Evolutionary conservation across 2,888 invertebrate genomes (phyloP).

Genomic region (Ptychoptera contaminata): DNA sequence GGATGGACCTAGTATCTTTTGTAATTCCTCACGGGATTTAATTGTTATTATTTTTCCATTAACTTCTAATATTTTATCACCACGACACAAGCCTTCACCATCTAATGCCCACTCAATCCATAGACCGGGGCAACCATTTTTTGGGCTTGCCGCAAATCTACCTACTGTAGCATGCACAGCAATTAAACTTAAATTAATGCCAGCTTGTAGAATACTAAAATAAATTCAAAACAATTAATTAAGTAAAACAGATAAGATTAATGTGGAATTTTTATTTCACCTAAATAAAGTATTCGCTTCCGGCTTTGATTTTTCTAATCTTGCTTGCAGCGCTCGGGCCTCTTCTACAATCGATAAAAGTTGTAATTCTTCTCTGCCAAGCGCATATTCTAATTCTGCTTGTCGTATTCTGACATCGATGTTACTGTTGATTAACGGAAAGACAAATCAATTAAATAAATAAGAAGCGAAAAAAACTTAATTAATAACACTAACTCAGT

Average conservation of each 20-base stretch:
- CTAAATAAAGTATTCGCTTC: slow-evolving; percentile 41
- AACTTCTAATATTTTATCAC: slow-evolving; percentile 63
- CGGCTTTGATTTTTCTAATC: slow-evolving; percentile 51
- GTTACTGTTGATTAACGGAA: slow-evolving; percentile 44
- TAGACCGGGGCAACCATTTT: slow-evolving; percentile 47
- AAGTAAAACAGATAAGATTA: too few relatives aligned
- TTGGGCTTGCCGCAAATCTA: slow-evolving; percentile 53
- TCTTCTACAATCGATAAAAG: slow-evolving; percentile 72
- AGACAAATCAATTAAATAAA: background rate
- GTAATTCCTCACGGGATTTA: slow-evolving; percentile 53
- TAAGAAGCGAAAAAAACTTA: background rate
- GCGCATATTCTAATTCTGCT: slow-evolving; percentile 76
- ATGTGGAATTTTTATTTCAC: slow-evolving; percentile 22
- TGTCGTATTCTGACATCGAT: slow-evolving; percentile 81
- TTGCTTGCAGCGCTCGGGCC: slow-evolving; percentile 59
- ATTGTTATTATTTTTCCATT: slow-evolving; percentile 61
- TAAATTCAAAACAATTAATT: background rate
- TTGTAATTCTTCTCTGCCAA: slow-evolving; percentile 78
- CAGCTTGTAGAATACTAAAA: slow-evolving; percentile 26
- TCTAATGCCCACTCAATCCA: slow-evolving; percentile 73
- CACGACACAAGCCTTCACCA: slow-evolving; percentile 54
- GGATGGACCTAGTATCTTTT: slow-evolving; percentile 39
- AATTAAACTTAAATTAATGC: slow-evolving; percentile 38
- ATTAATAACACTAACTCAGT: slow-evolving; percentile 55
- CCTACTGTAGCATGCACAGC: slow-evolving; percentile 54